A percentile compares a stretch with the other conserved stretches of the same genome.
Conservation (phyloP, 2,888 invertebrate genomes). For the Quadriops clusia region DNA sequence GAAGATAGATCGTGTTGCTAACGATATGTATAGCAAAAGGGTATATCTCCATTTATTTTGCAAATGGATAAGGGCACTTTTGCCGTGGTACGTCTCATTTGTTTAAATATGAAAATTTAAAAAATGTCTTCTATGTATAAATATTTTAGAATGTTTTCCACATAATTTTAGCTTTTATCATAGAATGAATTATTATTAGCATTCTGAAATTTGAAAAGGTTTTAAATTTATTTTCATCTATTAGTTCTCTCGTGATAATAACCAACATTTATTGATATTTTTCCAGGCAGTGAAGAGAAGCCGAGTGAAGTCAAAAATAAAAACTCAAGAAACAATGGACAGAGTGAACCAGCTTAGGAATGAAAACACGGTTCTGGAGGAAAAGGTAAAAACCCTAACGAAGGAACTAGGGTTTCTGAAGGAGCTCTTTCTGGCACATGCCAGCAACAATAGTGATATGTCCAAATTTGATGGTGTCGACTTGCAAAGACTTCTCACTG, state of each 20-base stretch:
- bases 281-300: slow-evolving; percentile 71
- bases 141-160: slow-evolving; percentile 1
- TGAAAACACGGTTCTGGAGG: slow-evolving; percentile 69
- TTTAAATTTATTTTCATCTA: slow-evolving; percentile 1
- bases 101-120: too few species aligned
- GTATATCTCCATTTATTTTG: too few species aligned
- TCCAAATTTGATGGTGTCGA: slow-evolving; percentile 46
- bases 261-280: slow-evolving; percentile 8
- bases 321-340: slow-evolving; percentile 65
- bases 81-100: too few species aligned
- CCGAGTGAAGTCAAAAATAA: slow-evolving; percentile 63
- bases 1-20: too few species aligned
- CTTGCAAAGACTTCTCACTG: slow-evolving; percentile 44
- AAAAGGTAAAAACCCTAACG: slow-evolving; percentile 69
- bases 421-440: slow-evolving; percentile 70
- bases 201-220: too few species aligned
- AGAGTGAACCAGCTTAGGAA: slow-evolving; percentile 62
- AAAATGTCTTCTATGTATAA: too few species aligned
- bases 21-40: too few species aligned
- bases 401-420: slow-evolving; percentile 71
- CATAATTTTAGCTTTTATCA: not conserved
- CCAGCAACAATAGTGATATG: slow-evolving; percentile 46
- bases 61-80: too few species aligned
- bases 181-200: slow-evolving; percentile 1
- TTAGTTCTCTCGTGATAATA: not conserved